These are phyloP conservation scores for Himalopsyche tibetana DNA, from an alignment of 2,888 invertebrate genomes.

Conservation along the genomic window DNA sequence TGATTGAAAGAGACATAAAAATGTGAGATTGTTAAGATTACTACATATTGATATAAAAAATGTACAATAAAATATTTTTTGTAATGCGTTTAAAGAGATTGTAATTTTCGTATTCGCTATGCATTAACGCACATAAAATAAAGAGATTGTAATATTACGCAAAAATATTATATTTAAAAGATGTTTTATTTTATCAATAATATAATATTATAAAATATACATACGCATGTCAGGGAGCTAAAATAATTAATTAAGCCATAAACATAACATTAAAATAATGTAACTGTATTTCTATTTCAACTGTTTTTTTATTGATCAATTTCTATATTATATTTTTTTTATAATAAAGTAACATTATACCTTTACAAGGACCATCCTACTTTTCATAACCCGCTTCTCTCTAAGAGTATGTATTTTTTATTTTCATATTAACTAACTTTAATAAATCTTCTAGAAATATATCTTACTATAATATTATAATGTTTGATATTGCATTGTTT, in stretches of 20 bases:
- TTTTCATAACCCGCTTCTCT: background rate
- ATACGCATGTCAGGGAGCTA: constrained; percentile 20
- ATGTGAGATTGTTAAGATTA: no score
- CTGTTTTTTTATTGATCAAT: background rate
- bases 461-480: background rate
- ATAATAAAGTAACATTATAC: background rate
- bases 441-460: background rate
- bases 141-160: background rate
- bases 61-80: constrained; percentile 15
- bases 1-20: no score
- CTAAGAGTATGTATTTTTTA: background rate
- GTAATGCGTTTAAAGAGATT: background rate
- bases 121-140: constrained; percentile 36
- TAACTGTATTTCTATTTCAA: no score
- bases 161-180: constrained; percentile 27
- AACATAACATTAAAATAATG: no score
- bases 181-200: constrained; percentile 39
- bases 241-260: background rate
- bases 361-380: background rate
- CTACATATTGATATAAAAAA: no score
- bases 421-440: background rate
- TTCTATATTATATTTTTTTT: constrained; percentile 1
- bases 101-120: constrained; percentile 8
- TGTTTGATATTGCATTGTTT: background rate
- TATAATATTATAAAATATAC: background rate